phyloP scores from a whole-genome alignment of 2,797 vertebrate species.

The Hyperoplus lanceolatus region DNA sequence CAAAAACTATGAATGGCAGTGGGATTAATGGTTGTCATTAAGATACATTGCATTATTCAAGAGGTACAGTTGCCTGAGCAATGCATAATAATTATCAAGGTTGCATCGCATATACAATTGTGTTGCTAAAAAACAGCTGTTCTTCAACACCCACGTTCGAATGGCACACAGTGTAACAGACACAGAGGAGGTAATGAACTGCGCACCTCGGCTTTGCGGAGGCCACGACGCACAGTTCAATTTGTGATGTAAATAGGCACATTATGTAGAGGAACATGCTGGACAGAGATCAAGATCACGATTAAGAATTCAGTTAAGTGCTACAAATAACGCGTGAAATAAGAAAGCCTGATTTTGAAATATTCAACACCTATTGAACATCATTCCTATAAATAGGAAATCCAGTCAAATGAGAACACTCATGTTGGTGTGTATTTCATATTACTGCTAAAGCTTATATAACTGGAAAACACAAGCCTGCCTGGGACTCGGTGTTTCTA shows the following conservation, averaged over 20 bases:
- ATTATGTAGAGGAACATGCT: constrained; percentile 15
- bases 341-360: constrained; percentile 17
- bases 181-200: constrained; percentile 41
- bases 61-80: constrained; percentile 15
- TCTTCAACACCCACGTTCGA: constrained; percentile 63
- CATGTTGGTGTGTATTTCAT: constrained; percentile 71
- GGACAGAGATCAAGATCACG: constrained; percentile 6
- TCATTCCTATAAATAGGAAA: constrained; percentile 71
- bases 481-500: constrained; percentile 85
- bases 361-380: constrained; percentile 40
- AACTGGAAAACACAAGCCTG: constrained; percentile 81
- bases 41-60: constrained; percentile 57
- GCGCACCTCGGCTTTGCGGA: constrained; percentile 19
- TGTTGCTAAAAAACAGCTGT: constrained; percentile 67
- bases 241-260: constrained; percentile 18
- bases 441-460: constrained; percentile 81
- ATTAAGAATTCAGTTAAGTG: neutral
- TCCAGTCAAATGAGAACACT: constrained; percentile 69
- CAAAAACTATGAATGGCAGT: constrained; percentile 31
- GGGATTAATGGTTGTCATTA: constrained; percentile 52
- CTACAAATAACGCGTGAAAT: constrained; percentile 44
- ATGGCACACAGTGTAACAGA: constrained; percentile 46
- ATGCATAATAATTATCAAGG: constrained; percentile 53
- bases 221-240: constrained; percentile 16
- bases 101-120: constrained; percentile 55